These are phyloP conservation scores for Hippocampus abdominalis DNA, from an alignment of 2,113 vertebrate genomes.

Conservation along the genomic window DNA sequence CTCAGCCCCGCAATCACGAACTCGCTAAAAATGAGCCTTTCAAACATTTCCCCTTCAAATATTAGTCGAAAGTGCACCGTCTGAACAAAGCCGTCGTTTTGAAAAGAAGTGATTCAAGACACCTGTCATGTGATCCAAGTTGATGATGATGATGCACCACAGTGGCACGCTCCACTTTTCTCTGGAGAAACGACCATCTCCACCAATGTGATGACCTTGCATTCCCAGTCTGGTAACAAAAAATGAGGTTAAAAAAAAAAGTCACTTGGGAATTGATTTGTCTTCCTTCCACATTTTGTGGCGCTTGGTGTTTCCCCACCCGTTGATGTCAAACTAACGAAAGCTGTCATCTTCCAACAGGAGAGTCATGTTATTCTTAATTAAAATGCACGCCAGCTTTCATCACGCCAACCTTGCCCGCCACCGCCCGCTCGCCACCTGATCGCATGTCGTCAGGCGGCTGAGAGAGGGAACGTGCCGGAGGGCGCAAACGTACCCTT, in stretches of 20 bases:
- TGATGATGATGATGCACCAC: conserved; percentile 27
- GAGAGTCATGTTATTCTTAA: conserved; percentile 39
- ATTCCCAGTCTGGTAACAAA: conserved; percentile 61
- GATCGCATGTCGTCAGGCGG: conserved; percentile 34
- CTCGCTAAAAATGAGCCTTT: conserved; percentile 19
- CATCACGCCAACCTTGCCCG: conserved; percentile 35
- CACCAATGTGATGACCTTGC: conserved; percentile 35
- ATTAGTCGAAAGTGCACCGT: conserved; percentile 69
- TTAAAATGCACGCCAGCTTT: conserved; percentile 39
- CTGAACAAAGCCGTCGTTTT: conserved; percentile 54
- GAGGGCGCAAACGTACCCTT: conserved; percentile 32
- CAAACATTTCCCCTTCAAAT: conserved; percentile 12
- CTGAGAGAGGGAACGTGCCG: conserved; percentile 35
- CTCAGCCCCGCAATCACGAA: conserved; percentile 20
- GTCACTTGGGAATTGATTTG: conserved; percentile 41
- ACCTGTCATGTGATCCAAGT: not conserved
- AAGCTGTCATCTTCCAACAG: conserved; percentile 68
- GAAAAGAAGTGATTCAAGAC: conserved; percentile 45
- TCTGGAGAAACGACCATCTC: conserved; percentile 34
- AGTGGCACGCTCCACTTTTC: conserved; percentile 40
- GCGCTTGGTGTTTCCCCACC: conserved; percentile 1
- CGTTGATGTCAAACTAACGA: conserved; percentile 58
- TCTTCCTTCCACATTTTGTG: conserved; percentile 1
- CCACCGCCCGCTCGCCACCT: conserved; percentile 37
- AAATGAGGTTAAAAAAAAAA: conserved; percentile 9